Base-by-base conservation (phyloP, 2,888 invertebrate species). In the Drosophila pseudotakahashii region DNA sequence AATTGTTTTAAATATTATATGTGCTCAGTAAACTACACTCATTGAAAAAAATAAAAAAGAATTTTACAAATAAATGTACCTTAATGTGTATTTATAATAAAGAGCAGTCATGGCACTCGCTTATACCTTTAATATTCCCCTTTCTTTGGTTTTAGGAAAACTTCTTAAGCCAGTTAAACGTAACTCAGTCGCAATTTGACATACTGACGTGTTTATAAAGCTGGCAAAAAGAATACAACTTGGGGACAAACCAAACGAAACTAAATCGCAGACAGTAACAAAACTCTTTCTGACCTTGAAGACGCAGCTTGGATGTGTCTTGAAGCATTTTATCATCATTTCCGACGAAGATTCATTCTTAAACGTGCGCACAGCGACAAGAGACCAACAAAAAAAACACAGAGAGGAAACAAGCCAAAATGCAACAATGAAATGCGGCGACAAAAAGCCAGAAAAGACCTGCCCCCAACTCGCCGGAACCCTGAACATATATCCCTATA, bases 391-490 rank as follows among this genome's bases (percentile, higher is more conserved):
- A 19, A 19, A 14, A 13, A 44, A 34, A 53, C 23, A 14, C 14
- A 16, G 47, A 37, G 32, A 39, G 16, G 5, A 61, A 34, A 44
- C 23, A 48, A 51, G 54, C 44, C n/a, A 50, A 58, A 52, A 48
- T 75, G 78, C 83, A 86, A 86, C 84, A 88, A 80, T 81, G 78
- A 78, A 81, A 78, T 80, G 80, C 76, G 80, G 74, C 79, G 82
- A 82, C 79, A 78, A 84, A 87, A 87, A 78, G 75, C 69, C 58
- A 63, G 63, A 68, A 66, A 47, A 55, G 45, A 48, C 34, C 58
- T 9, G 1, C 16, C 13, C n/a, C 44, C 37, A 10, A 19, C 42
- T 16, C 7, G 14, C 59, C 2, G 16, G 14, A 7, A 1, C 41
- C 39, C 54, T 2, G 37, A 45, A 53, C 36, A 36, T 64, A 52